Base-by-base conservation (phyloP, 2,797 vertebrate genomes). In the Tenualosa ilisha region DNA sequence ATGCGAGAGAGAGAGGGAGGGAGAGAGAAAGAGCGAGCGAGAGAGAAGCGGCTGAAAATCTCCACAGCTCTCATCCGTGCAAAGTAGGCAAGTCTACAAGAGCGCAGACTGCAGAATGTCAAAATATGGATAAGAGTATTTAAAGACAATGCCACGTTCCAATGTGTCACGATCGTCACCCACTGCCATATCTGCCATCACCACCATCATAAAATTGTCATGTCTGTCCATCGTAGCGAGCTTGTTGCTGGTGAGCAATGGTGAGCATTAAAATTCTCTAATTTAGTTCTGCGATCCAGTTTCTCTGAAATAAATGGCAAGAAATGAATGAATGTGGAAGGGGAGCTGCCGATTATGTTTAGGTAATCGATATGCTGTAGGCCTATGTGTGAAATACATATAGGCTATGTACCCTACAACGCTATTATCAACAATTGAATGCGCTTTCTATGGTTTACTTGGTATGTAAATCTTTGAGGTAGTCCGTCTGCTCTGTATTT, bases 1-100 rank as follows among this genome's bases (percentile, higher is more conserved):
- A 17, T 79, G 15, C 68, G 82, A 65, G 89, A 86, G 43, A 89
- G 87, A 90, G 90, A 90, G 90, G 90, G 91, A 91, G 85, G 88
- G 85, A 81, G 83, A 84, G 86, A 87, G 86, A 26, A 82, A 86
- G 86, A 24, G 43, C 51, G 49, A 61, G 65, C 26, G 65, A 84
- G 75, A 85, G 68, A 63, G 24, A 82, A 20, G 83, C 56, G 46
- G 75, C 24, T 43, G 54, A 59, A 79, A 22, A 72, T 79, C 72
- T 79, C 72, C 72, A 79, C 72, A 79, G 72, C 72, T 79, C 40
- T 46, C 72, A 43, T 37, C 37, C 72, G 37, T 22, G 17, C 37
- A 85, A 85, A 82, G 79, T 81, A 49, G 83, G 56, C 75, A 83
- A 81, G 68, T 79, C 22, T 79, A 20, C 72, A 43, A 86, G 75